A percentile compares a stretch with the other conserved stretches of the same genome.
These are phyloP conservation scores for Rhagophthalmus giganteus DNA, from an alignment of 2,888 invertebrate species.

Conservation along the genomic window DNA sequence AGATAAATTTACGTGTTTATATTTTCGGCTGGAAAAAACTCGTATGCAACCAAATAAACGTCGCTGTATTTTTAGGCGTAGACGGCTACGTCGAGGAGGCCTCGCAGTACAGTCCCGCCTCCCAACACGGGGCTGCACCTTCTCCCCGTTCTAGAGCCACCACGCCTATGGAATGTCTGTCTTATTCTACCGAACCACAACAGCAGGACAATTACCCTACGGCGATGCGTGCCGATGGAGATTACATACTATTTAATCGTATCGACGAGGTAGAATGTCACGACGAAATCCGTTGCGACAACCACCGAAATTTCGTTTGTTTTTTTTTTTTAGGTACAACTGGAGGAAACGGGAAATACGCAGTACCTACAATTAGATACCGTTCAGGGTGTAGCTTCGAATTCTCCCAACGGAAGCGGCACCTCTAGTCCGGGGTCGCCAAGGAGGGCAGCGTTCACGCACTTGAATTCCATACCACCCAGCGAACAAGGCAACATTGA, in stretches of 20 bases:
- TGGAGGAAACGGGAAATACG: constrained; percentile 45
- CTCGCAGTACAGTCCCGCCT: constrained; percentile 51
- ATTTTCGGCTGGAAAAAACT: no score
- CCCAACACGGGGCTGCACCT: constrained; percentile 49
- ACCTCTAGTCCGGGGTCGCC: constrained; percentile 49
- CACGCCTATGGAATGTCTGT: constrained; percentile 49
- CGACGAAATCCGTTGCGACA: neutral
- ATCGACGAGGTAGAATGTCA: constrained; percentile 45
- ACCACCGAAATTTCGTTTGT: neutral
- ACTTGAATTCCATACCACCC: constrained; percentile 40
- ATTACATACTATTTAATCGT: constrained; percentile 40
- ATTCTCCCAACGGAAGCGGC: constrained; percentile 49
- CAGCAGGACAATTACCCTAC: constrained; percentile 46
- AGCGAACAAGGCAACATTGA: constrained; percentile 42
- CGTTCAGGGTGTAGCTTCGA: constrained; percentile 40
- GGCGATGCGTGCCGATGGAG: constrained; percentile 45
- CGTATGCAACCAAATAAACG: constrained; percentile 34
- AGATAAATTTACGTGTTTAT: no score
- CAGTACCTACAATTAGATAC: constrained; percentile 50
- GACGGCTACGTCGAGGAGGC: constrained; percentile 39
- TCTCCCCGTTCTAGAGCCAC: constrained; percentile 51
- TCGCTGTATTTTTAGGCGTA: constrained; percentile 28
- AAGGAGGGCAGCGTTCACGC: constrained; percentile 39
- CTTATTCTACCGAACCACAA: constrained; percentile 40
- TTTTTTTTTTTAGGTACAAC: constrained; percentile 33